Evolutionary conservation across 2,113 vertebrate genomes (phyloP).

Genomic region (Heterotilapia buettikoferi): DNA sequence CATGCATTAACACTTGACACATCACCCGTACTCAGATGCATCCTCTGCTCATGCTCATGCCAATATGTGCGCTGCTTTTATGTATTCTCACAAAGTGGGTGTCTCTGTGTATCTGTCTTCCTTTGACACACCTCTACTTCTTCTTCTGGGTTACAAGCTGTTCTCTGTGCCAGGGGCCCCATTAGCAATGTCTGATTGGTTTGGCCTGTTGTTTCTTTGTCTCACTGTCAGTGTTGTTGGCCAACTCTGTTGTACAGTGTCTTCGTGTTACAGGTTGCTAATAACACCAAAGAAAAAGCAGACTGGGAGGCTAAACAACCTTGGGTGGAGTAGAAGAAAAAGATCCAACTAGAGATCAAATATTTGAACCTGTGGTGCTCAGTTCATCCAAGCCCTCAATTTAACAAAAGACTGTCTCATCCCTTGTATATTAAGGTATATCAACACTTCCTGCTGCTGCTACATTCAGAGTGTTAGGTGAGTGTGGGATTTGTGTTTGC

Average conservation of each 20-base stretch:
- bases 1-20: constrained; percentile 24
- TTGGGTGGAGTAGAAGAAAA: neutral
- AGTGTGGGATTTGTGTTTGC: neutral
- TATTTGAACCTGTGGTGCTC: constrained; percentile 1
- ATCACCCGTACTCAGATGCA: neutral
- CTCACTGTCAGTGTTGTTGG: constrained; percentile 5
- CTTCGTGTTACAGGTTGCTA: neutral
- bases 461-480: neutral
- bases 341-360: neutral
- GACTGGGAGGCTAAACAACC: neutral
- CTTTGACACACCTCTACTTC: neutral
- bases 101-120: neutral
- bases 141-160: neutral
- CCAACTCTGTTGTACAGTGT: neutral
- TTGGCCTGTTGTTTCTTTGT: neutral
- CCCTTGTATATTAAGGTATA: neutral
- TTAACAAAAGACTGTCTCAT: constrained; percentile 11
- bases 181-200: constrained; percentile 33
- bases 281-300: neutral
- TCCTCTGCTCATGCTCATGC: neutral
- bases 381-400: neutral
- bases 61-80: neutral
- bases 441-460: neutral
- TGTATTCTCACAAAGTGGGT: neutral
- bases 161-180: constrained; percentile 1